Conservation (phyloP, 2,888 invertebrate genomes). For the Athripsodes cinereus region DNA sequence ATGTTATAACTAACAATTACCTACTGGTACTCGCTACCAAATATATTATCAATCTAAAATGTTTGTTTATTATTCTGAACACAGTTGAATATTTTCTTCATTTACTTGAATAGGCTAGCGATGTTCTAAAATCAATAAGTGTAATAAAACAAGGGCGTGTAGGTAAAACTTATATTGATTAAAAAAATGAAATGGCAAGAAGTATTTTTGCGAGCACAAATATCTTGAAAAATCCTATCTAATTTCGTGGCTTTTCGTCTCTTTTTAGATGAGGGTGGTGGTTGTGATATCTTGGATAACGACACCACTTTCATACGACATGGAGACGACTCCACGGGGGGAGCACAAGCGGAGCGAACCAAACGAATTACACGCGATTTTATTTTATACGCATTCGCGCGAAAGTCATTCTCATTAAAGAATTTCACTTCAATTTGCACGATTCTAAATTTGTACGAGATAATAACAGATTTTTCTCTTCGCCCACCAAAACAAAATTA, state of each 20-base stretch:
- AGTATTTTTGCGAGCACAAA: not conserved
- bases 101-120: too few species aligned
- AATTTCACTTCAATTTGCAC: not conserved
- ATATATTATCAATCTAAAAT: too few species aligned
- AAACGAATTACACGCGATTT: constrained; percentile 22
- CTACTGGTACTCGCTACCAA: too few species aligned
- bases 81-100: too few species aligned
- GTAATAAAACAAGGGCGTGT: too few species aligned
- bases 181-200: not conserved
- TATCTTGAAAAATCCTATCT: constrained; percentile 1
- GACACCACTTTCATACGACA: not conserved
- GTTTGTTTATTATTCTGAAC: too few species aligned
- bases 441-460: not conserved
- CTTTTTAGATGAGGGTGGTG: not conserved
- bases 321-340: not conserved
- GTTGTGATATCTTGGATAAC: not conserved
- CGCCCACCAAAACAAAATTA: not conserved
- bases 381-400: constrained; percentile 20
- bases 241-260: constrained; percentile 5
- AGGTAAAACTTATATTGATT: too few species aligned
- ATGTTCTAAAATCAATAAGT: too few species aligned
- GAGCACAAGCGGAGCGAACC: not conserved
- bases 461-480: not conserved
- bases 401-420: constrained; percentile 7
- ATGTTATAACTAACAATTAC: too few species aligned